A percentile compares a stretch with the other conserved stretches of the same genome.
These are phyloP conservation scores for Altica lythri DNA, from an alignment of 2,888 invertebrate species.

Conservation along the genomic window DNA sequence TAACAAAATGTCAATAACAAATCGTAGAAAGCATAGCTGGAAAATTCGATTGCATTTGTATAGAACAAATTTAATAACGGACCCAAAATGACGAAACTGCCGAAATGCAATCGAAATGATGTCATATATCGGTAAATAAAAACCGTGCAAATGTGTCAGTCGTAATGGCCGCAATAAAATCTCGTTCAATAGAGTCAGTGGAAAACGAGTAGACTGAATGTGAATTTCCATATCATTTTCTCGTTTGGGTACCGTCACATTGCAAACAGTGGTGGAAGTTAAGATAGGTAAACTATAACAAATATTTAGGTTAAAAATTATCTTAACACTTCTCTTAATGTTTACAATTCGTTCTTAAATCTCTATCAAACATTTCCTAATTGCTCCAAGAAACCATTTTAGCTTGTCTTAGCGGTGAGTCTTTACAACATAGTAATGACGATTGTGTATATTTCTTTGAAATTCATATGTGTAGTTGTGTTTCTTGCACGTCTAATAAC, in stretches of 20 bases:
- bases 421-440: too few species aligned
- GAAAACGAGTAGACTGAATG: conserved; percentile 48
- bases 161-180: conserved; percentile 46
- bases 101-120: conserved; percentile 25
- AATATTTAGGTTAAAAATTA: neutral
- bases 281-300: too few species aligned
- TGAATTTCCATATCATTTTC: conserved; percentile 53
- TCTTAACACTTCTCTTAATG: neutral
- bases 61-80: conserved; percentile 14
- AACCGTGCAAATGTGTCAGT: conserved; percentile 41
- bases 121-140: conserved; percentile 32
- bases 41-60: too few species aligned
- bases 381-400: too few species aligned
- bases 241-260: conserved; percentile 46
- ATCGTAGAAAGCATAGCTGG: too few species aligned
- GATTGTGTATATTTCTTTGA: too few species aligned
- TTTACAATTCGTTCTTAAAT: too few species aligned
- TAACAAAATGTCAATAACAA: too few species aligned
- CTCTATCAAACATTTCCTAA: too few species aligned
- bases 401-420: too few species aligned
- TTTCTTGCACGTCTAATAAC: too few species aligned
- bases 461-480: too few species aligned
- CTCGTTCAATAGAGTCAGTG: conserved; percentile 44
- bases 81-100: conserved; percentile 3
- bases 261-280: neutral